Base-by-base conservation (phyloP, 1,140 invertebrate species). In the Tetramorium parvispinum region DNA sequence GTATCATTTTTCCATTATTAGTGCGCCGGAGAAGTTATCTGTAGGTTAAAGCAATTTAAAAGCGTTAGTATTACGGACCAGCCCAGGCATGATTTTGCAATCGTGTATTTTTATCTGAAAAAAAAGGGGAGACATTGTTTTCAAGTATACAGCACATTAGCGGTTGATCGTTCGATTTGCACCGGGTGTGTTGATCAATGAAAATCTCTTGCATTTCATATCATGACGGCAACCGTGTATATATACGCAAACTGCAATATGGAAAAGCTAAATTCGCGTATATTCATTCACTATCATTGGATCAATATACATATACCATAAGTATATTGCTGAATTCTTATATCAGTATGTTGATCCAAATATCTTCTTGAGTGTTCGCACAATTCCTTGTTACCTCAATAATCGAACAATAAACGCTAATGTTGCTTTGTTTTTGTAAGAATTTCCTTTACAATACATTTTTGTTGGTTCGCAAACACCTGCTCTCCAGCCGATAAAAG, bases 11-110 rank as follows among this genome's bases (percentile, higher is more conserved):
- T 73, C 18, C 32, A 73, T 66, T 79, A 86, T 77, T 88, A 76
- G 79, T 57, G 51, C 73, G 43, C 87, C 49, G 55, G 57, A 77
- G 16, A 77, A 85, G 68, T 81, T 81, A 83, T 70, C 32, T 21
- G 37, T 51, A 85, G 16, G 59, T 77, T 61, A 65, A 49, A 78
- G 49, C 59, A 85, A 78, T 78, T 85, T 85, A 61, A 78, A 63
- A 78, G 49, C 59, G 55, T 85, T 85, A 85, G 61, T 78, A 85
- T 79, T 65, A 87, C 88, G 75, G 89, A 89, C 85, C 89, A 89
- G 63, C 75, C 88, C 85, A 87, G 75, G 66, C 83, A 76, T 66
- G 16, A 76, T 75, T 66, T 75, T 59, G 76, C n/a, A 71, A 75
- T 46, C 21, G 13, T 79, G 49, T 75, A 85, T 53, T 21, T 85